Evolutionary conservation across 2,797 vertebrate species (phyloP), one percentile per base, ranked within the genome.

Genomic region (Pipistrellus pygmaeus): DNA sequence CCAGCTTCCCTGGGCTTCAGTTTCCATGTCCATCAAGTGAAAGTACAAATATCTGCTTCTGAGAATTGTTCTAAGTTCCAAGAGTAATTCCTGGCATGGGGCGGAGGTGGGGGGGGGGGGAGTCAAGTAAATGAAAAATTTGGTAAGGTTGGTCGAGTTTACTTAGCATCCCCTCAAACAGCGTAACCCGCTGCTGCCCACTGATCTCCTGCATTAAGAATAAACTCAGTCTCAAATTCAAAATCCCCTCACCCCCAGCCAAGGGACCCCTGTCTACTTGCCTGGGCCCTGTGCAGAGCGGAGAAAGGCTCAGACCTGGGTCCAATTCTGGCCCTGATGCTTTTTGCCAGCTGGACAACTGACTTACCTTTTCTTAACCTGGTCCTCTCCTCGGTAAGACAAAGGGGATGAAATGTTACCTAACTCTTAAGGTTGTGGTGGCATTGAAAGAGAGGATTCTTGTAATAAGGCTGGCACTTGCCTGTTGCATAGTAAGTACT

Each of bases 381-480:
- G 32, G 41, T 93, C 71, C 82, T 69, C 23, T 93, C 60, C 8
- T 41, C 60, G 68, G 80, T 71, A 51, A 90, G 85, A 76, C 35
- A 44, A 72, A 93, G 68, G 44, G 17, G 20, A 20, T 68, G 21
- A 92, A 86, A 66, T 90, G 27, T 21, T 75, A 69, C 77, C 92
- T 30, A 82, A 44, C 27, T 77, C 8, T 20, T 72, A 46, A 72
- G 51, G 20, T 75, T 62, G 48, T 48, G 21, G 1, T 72, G 64
- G 41, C 13, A 30, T 71, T n/a, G 76, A 72, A 68, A 51, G 85
- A 60, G 66, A 77, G 21, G 38, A 46, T 55, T 66, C 62, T 85
- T 53, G 4, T 46, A n/a, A 32, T 53, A 23, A 17, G 14, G 27
- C 60, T 51, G 32, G 38, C 13, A 30, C 6, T 68, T 35, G 30